Conservation (phyloP, 2,113 vertebrate species). For the human (Homo sapiens) region DNA sequence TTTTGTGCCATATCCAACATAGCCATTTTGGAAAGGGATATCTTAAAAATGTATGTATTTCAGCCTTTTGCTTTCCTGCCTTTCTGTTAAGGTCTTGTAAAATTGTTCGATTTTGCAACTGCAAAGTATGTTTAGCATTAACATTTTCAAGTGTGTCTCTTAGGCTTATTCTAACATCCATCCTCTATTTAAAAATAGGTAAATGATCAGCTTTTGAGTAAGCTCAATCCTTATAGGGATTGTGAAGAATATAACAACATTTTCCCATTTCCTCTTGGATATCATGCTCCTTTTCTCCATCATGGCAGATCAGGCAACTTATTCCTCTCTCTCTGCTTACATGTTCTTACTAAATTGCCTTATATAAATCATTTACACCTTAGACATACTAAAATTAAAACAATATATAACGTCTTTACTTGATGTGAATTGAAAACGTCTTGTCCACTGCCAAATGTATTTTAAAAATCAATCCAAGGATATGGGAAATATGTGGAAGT, state of each 20-base stretch:
- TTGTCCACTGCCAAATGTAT: neutral
- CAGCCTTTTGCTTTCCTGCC: neutral
- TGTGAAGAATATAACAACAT: neutral
- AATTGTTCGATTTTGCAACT: slow-evolving; percentile 34
- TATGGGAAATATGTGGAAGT: neutral
- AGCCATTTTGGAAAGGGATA: slow-evolving; percentile 49
- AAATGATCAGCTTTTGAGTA: slow-evolving; percentile 34
- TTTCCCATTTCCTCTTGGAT: neutral
- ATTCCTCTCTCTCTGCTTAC: neutral
- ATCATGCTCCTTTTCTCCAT: neutral
- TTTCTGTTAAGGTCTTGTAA: slow-evolving; percentile 60
- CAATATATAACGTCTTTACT: neutral
- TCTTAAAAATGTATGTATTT: slow-evolving; percentile 42
- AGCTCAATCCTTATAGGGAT: neutral
- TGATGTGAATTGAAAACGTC: slow-evolving; percentile 37
- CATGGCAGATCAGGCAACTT: neutral
- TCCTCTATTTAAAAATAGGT: slow-evolving; percentile 42
- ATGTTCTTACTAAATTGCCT: slow-evolving; percentile 1
- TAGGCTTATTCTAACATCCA: slow-evolving; percentile 40
- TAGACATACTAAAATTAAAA: neutral
- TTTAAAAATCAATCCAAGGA: slow-evolving; percentile 9
- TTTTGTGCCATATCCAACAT: slow-evolving; percentile 42
- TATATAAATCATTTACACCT: neutral
- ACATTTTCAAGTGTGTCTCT: slow-evolving; percentile 42
- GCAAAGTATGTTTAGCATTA: slow-evolving; percentile 22